A percentile compares a stretch with the other conserved stretches of the same genome.
Evolutionary conservation across 2,888 invertebrate species (phyloP).

Genomic region (Podabrus alpinus): DNA sequence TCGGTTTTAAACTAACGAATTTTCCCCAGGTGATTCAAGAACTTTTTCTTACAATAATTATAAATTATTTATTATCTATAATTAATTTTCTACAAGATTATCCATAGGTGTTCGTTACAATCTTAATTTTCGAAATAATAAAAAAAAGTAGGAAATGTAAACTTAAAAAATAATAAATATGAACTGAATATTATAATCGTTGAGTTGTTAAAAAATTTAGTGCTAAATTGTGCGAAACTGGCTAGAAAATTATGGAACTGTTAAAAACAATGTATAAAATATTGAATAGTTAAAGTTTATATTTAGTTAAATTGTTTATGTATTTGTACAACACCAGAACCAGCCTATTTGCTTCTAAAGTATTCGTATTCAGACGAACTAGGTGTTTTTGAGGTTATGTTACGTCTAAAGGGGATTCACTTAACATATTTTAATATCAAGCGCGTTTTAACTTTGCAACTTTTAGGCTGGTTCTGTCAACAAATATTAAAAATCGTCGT

Average conservation of each 20-base stretch:
- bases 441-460: not conserved
- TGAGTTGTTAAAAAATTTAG: not conserved
- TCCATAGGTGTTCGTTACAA: not conserved
- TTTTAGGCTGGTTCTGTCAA: not conserved
- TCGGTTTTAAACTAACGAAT: conserved; percentile 8
- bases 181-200: not conserved
- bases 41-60: conserved; percentile 6
- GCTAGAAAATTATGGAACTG: not conserved
- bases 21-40: conserved; percentile 20
- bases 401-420: not conserved
- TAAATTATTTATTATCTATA: not conserved
- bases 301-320: not conserved
- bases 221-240: conserved; percentile 1
- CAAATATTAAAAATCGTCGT: not conserved
- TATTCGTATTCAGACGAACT: not conserved
- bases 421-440: not conserved
- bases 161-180: not conserved
- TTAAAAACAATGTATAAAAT: conserved; percentile 1
- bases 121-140: not conserved
- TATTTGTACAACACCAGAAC: not conserved
- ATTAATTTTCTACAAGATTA: not conserved
- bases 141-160: not conserved
- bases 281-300: not conserved
- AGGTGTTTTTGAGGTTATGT: not conserved
- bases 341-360: not conserved